Conservation (phyloP, 2,113 vertebrate species). For the Caretta caretta region DNA sequence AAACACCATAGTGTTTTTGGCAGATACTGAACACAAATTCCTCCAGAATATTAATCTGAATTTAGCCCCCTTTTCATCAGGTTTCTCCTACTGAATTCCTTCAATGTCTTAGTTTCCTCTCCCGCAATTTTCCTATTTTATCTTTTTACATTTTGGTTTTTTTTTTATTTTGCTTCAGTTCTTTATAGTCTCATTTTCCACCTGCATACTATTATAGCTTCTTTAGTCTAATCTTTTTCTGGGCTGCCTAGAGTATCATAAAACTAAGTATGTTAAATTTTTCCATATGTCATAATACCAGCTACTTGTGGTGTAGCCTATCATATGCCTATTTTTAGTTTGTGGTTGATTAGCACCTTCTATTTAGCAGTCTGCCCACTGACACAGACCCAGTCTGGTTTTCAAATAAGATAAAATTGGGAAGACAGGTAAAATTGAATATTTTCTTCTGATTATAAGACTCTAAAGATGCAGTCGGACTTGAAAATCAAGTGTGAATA, state of each 20-base stretch:
- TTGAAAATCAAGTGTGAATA: neutral
- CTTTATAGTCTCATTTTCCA: conserved; percentile 22
- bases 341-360: neutral
- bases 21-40: conserved; percentile 43
- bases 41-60: conserved; percentile 29
- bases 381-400: neutral
- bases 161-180: neutral
- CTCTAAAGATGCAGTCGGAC: neutral
- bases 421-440: neutral
- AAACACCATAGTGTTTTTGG: conserved; percentile 9
- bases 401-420: neutral
- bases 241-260: neutral
- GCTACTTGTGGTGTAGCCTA: neutral
- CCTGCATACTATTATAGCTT: neutral
- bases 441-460: neutral
- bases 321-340: neutral
- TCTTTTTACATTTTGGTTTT: neutral
- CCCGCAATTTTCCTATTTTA: neutral
- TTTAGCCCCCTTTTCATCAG: neutral
- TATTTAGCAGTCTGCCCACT: neutral
- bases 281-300: neutral
- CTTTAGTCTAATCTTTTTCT: neutral
- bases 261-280: neutral
- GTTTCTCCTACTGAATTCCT: conserved; percentile 32
- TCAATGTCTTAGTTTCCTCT: neutral